Conservation (phyloP, 2,888 invertebrate species). For the Tiliacea aurago region DNA sequence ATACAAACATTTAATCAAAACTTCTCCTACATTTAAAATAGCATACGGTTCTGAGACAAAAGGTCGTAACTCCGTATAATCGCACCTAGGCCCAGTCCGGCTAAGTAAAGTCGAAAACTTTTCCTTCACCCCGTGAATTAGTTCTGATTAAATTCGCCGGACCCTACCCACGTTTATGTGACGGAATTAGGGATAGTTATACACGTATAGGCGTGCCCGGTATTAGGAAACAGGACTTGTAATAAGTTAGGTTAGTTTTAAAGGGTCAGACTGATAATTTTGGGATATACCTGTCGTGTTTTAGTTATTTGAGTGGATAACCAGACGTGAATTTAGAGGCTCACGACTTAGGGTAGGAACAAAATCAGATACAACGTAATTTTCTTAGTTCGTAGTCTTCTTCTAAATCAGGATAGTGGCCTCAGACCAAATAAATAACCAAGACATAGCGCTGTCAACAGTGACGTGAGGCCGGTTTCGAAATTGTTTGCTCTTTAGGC, state of each 20-base stretch:
- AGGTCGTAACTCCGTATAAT: slow-evolving; percentile 37
- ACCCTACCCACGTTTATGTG: slow-evolving; percentile 51
- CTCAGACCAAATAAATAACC: too few relatives aligned
- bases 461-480: too few relatives aligned
- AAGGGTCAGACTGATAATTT: slow-evolving; percentile 43
- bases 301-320: slow-evolving; percentile 42
- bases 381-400: background rate
- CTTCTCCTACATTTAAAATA: slow-evolving; percentile 41
- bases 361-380: slow-evolving; percentile 6
- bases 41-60: slow-evolving; percentile 21
- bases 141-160: slow-evolving; percentile 67
- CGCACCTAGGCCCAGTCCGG: slow-evolving; percentile 23
- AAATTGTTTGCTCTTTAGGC: too few relatives aligned
- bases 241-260: slow-evolving; percentile 45
- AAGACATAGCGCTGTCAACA: too few relatives aligned
- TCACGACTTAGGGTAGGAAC: background rate
- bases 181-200: slow-evolving; percentile 41
- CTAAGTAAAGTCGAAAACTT: slow-evolving; percentile 51
- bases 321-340: slow-evolving; percentile 6
- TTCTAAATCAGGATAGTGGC: too few relatives aligned
- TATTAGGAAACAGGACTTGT: slow-evolving; percentile 50
- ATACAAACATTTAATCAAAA: slow-evolving; percentile 45
- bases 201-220: slow-evolving; percentile 16
- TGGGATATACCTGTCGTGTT: slow-evolving; percentile 49
- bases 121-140: slow-evolving; percentile 62